phyloP scores from a whole-genome alignment of 2,797 vertebrate genomes.

The Pantherophis vulpinus region DNA sequence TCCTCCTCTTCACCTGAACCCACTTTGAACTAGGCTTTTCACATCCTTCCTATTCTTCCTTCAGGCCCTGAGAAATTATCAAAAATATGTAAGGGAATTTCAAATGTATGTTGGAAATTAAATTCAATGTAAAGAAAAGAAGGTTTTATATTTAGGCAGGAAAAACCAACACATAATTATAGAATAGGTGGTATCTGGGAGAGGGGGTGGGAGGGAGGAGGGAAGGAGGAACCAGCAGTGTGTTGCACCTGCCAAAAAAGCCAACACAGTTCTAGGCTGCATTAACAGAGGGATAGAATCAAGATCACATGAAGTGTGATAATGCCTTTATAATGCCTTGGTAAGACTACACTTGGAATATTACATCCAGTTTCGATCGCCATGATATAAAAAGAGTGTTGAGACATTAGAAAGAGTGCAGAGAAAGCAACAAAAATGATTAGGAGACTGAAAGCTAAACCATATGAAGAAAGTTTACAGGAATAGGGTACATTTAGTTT shows the following conservation, averaged over 20 bases:
- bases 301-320: background rate
- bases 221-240: background rate
- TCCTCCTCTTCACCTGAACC: background rate
- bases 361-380: background rate
- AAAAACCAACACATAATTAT: background rate
- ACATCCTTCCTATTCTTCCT: too few species aligned
- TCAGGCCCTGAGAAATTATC: background rate
- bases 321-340: background rate
- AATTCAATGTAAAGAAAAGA: background rate
- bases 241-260: background rate
- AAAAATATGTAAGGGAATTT: background rate
- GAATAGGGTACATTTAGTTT: background rate
- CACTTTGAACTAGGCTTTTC: too few species aligned
- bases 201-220: accelerated
- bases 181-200: background rate
- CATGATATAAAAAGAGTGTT: background rate
- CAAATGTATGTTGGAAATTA: background rate
- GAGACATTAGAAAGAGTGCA: background rate
- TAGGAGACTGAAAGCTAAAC: background rate
- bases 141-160: background rate
- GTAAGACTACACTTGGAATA: background rate
- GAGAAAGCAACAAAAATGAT: background rate
- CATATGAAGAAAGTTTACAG: background rate
- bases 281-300: background rate
- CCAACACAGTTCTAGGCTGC: background rate